These are phyloP conservation scores for Smutsia temminckii DNA, from an alignment of 2,797 vertebrate species.

Conservation along the genomic window DNA sequence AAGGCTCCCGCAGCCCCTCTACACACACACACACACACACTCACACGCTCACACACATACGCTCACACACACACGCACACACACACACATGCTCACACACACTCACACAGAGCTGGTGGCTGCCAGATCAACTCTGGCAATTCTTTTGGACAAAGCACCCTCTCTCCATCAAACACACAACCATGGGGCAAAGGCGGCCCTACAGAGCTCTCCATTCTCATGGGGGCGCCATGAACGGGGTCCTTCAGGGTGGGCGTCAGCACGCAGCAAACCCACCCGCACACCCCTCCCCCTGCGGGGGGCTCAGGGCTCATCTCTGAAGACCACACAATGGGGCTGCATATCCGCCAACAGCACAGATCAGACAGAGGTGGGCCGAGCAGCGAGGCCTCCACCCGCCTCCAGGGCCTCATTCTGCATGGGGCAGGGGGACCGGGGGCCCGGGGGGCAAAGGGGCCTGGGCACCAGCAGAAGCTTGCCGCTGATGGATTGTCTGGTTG, in stretches of 20 bases:
- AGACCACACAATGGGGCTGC: conserved; percentile 35
- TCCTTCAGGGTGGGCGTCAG: neutral
- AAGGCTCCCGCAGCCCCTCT: neutral
- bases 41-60: no score
- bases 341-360: neutral
- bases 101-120: neutral
- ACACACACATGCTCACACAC: neutral
- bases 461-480: accelerated
- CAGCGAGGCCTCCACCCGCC: accelerated
- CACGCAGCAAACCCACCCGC: neutral
- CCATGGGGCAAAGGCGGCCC: neutral
- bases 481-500: neutral
- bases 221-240: accelerated
- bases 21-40: neutral
- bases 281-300: neutral
- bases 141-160: neutral
- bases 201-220: neutral
- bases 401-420: neutral
- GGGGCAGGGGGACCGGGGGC: neutral
- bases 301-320: neutral
- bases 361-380: neutral
- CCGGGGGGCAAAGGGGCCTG: no score
- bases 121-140: neutral
- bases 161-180: no score
- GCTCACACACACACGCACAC: neutral